phyloP scores from a whole-genome alignment of 1,140 invertebrate genomes.

The Drosophila subobscura region DNA sequence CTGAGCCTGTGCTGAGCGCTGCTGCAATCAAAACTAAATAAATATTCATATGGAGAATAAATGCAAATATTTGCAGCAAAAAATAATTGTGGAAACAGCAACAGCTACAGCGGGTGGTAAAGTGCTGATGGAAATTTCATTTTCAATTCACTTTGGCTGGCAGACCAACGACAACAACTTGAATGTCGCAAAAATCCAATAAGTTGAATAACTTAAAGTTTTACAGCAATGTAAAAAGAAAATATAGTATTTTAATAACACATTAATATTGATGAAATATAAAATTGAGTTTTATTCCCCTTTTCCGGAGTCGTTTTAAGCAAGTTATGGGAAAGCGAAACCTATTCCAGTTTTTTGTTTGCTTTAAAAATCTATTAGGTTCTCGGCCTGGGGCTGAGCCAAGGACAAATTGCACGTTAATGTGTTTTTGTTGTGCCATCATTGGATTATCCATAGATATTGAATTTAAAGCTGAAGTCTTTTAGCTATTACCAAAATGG shows the following conservation, averaged over 20 bases:
- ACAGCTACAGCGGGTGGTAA: neutral
- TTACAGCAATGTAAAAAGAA: neutral
- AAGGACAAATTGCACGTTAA: slow-evolving; percentile 60
- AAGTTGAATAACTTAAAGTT: too few relatives aligned
- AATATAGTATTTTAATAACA: neutral
- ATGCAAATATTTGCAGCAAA: slow-evolving; percentile 31
- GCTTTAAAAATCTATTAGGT: neutral
- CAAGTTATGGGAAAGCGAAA: too few relatives aligned
- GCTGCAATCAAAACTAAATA: slow-evolving; percentile 25
- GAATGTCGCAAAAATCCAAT: too few relatives aligned
- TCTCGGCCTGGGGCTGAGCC: neutral
- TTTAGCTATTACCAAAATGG: slow-evolving; percentile 10
- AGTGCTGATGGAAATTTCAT: neutral
- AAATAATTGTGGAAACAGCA: slow-evolving; percentile 13
- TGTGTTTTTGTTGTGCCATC: slow-evolving; percentile 72
- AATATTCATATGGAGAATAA: too few relatives aligned
- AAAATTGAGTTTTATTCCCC: too few relatives aligned
- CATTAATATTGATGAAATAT: neutral
- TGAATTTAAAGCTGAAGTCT: slow-evolving; percentile 67
- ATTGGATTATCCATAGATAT: slow-evolving; percentile 66
- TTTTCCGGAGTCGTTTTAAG: too few relatives aligned
- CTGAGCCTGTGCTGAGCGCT: neutral
- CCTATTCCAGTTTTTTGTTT: neutral
- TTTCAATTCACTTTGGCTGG: neutral
- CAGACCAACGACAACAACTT: neutral